These are phyloP conservation scores for Trichogramma dendrolimi DNA, from an alignment of 2,888 invertebrate species.

Conservation along the genomic window DNA sequence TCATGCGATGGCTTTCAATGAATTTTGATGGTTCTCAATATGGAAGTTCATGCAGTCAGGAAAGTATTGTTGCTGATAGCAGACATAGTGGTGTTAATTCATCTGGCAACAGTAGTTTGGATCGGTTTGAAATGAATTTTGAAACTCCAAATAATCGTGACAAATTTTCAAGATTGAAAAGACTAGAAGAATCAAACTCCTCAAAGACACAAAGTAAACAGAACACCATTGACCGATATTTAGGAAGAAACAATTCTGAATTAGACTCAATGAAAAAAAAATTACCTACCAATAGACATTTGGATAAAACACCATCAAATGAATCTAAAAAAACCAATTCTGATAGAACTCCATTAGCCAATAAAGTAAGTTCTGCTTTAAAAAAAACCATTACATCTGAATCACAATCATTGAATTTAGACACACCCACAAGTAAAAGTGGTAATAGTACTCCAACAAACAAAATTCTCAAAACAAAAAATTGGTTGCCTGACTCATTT, in stretches of 20 bases:
- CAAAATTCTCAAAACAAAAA: not conserved
- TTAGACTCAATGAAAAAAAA: not conserved
- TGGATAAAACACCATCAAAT: constrained; percentile 10
- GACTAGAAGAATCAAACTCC: not conserved
- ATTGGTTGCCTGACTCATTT: not conserved
- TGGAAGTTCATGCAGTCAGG: constrained; percentile 35
- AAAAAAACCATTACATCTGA: constrained; percentile 14
- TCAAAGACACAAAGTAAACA: constrained; percentile 3
- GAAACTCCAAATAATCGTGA: constrained; percentile 50
- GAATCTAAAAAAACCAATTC: not conserved
- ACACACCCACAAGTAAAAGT: constrained; percentile 2
- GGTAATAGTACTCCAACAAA: constrained; percentile 4
- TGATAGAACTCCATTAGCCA: constrained; percentile 15
- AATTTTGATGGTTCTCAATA: constrained; percentile 36
- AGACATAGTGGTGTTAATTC: constrained; percentile 39
- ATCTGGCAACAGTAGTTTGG: constrained; percentile 46
- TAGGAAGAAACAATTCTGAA: constrained; percentile 2
- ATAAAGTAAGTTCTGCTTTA: not conserved
- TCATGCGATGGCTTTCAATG: constrained; percentile 43
- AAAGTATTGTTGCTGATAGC: constrained; percentile 38
- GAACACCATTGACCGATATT: constrained; percentile 15
- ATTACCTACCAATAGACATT: constrained; percentile 1
- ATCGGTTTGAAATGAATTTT: constrained; percentile 45
- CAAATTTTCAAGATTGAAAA: constrained; percentile 31
- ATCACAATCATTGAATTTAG: constrained; percentile 5